phyloP scores from a whole-genome alignment of 1,140 invertebrate genomes.

The Dinoponera quadriceps region DNA sequence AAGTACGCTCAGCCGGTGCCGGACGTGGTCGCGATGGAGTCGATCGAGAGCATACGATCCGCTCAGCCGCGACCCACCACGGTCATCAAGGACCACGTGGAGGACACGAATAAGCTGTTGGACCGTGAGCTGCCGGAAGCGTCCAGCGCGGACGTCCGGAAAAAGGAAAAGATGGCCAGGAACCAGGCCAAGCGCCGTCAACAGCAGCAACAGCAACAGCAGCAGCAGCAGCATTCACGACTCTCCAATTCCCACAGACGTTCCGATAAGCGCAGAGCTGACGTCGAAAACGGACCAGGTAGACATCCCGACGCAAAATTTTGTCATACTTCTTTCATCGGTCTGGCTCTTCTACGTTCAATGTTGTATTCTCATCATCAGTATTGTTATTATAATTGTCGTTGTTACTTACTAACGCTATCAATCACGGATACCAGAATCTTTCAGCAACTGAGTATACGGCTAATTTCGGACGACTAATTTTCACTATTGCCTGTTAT shows the following conservation, averaged over 20 bases:
- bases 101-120: conserved; percentile 82
- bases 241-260: conserved; percentile 70
- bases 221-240: conserved; percentile 59
- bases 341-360: neutral
- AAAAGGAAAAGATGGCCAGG: conserved; percentile 83
- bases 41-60: conserved; percentile 66
- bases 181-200: conserved; percentile 82
- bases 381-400: too few relatives aligned
- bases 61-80: conserved; percentile 55
- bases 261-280: conserved; percentile 79
- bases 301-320: neutral
- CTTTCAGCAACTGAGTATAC: too few relatives aligned
- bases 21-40: conserved; percentile 82
- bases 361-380: too few relatives aligned
- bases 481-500: too few relatives aligned
- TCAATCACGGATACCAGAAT: too few relatives aligned
- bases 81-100: conserved; percentile 62
- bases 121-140: conserved; percentile 75
- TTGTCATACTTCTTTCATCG: neutral
- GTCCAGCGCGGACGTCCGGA: conserved; percentile 76
- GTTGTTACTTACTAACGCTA: too few relatives aligned
- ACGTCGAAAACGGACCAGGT: conserved; percentile 79
- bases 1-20: conserved; percentile 83
- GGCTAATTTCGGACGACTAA: too few relatives aligned
- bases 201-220: conserved; percentile 75